phyloP scores from a whole-genome alignment of 2,888 invertebrate genomes.

The Trachelus stipa region DNA sequence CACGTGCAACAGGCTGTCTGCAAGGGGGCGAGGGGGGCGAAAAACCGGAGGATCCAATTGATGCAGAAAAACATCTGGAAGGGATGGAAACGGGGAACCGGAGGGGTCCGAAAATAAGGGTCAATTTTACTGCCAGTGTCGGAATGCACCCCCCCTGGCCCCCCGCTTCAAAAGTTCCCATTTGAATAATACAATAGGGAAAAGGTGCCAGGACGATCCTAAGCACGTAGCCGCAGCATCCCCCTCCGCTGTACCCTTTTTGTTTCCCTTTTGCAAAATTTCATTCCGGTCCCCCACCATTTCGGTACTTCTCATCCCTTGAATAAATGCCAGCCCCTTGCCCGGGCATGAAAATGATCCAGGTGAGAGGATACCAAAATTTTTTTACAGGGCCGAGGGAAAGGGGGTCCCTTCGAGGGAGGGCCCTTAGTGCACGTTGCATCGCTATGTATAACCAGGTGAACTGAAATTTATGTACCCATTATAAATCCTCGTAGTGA shows the following conservation, averaged over 20 bases:
- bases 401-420: neutral
- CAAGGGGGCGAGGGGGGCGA: neutral
- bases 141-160: neutral
- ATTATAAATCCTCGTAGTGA: neutral
- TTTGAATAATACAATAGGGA: neutral
- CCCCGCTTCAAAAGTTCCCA: neutral
- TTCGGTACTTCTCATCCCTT: neutral
- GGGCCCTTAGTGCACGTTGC: neutral
- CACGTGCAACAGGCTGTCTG: neutral
- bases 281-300: neutral
- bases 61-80: neutral
- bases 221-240: neutral
- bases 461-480: neutral
- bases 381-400: neutral
- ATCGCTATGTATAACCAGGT: conserved; percentile 5
- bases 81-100: neutral
- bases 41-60: neutral
- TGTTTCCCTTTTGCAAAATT: neutral
- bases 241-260: neutral
- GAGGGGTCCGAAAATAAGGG: neutral
- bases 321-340: neutral
- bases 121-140: neutral
- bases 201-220: neutral
- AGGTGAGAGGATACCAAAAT: conserved; percentile 28
- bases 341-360: conserved; percentile 12